Evolutionary conservation across 2,113 vertebrate genomes (phyloP), one percentile per base, ranked within the genome.

Genomic region (Thymallus thymallus): DNA sequence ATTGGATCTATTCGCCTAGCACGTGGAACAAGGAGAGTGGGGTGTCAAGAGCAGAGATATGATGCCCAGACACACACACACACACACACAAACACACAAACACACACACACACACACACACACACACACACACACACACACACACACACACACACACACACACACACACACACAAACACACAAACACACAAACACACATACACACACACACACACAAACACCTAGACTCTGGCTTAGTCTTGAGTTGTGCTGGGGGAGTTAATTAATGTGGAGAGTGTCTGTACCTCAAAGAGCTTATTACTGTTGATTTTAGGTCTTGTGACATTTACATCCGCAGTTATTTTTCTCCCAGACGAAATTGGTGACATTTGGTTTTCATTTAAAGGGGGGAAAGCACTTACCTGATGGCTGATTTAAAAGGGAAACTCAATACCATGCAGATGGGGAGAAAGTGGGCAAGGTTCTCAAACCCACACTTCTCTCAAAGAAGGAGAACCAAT

Each of bases 301-400:
- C 80, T 85, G 80, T 83, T 84, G 85, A 86, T 85, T 77, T 80
- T 80, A 66, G 48, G 71, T 83, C 78, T 80, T 82, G 81, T 86
- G 84, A 79, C 79, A 81, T 86, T 85, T 82, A 76, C 79, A 75
- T 75, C 71, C 9, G 18, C 72, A 63, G 68, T 79, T 78, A 69
- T 77, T 82, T 80, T 79, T 41, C 35, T 41, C 35, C 9, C 35
- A 3, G 9, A 41, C 9, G 9, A 10, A 41, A 41, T 72, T 69
- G 45, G 73, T 84, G 77, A 76, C 79, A 81, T 81, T 84, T 83
- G 58, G 55, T 48, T 72, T 73, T 80, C 66, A 68, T 76, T 84
- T 82, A 71, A 73, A 16, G n/a, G n/a, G n/a, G 69, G 13, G 65
- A 65, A 68, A 69, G 72, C 80, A 78, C 73, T 82, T 79, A 72